These are phyloP conservation scores for Ancistrus triradiatus DNA, from an alignment of 2,113 vertebrate genomes.

Conservation along the genomic window DNA sequence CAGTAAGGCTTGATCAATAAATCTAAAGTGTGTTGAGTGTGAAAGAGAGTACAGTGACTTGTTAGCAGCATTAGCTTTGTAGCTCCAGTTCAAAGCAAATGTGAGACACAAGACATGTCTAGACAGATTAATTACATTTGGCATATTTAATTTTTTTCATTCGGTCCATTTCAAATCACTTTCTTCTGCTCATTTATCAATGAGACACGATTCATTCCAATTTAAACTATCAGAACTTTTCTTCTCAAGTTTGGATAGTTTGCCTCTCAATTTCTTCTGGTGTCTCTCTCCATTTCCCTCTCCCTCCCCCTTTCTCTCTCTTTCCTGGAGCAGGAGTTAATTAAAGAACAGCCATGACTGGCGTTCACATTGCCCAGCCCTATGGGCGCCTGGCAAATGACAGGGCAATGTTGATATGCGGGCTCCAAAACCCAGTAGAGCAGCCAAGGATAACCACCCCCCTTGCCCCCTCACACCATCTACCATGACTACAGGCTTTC, in stretches of 20 bases:
- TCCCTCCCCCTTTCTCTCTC: conserved; percentile 2
- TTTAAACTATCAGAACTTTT: no score
- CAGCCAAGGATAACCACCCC: conserved; percentile 29
- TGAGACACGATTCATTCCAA: no score
- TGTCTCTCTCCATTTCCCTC: conserved; percentile 4
- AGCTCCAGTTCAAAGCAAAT: no score
- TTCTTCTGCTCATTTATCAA: no score
- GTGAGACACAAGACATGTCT: no score
- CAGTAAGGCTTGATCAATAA: no score
- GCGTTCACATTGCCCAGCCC: conserved; percentile 43
- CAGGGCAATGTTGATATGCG: conserved; percentile 37
- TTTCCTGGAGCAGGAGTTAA: conserved; percentile 39
- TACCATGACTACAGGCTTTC: conserved; percentile 23
- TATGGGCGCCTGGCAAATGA: conserved; percentile 47
- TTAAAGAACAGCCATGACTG: conserved; percentile 48
- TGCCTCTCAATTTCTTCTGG: conserved; percentile 5
- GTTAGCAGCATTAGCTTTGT: no score
- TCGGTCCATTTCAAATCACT: no score
- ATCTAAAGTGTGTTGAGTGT: no score
- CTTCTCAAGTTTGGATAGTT: conserved; percentile 18
- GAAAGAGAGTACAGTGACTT: no score
- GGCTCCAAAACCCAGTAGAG: conserved; percentile 35
- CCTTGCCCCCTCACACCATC: conserved; percentile 13
- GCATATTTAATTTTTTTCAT: no score
- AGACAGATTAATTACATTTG: no score